Base-by-base conservation (phyloP, 2,888 invertebrate species). In the Linnaemya tessellans region DNA sequence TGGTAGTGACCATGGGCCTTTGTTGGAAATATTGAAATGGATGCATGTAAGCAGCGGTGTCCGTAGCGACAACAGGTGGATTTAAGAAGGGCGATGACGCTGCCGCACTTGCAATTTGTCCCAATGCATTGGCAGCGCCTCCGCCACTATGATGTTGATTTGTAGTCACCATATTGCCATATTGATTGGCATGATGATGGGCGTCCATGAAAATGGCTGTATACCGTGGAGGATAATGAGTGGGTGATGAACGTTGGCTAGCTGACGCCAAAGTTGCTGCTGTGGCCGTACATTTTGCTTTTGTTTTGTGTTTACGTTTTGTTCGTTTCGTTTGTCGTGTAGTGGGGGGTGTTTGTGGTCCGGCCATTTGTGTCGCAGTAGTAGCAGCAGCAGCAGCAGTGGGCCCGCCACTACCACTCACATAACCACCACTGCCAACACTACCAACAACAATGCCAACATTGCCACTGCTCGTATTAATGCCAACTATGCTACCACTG, bases 161-260 rank as follows among this genome's bases (percentile, higher is more conserved):
- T 11, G 79, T 56, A 0, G 70, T 70, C 18, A 80, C 75, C 22
- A 85, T 82, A 62, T 71, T 83, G 64, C 79, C 80, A 80, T 49
- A 79, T 64, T 85, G 86, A 58, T 60, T 65, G 30, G 77, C 67
- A 78, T 84, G 81, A 56, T 73, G 73, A 25, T 86, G 85, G 9
- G 84, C 87, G 85, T 92, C 92, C 79, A 92, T 79, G 82, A 90
- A 92, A 77, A 92, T 92, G 75, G 92, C 89, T 7, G 92, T 90
- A 62, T 92, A 92, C 49, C 91, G 91, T 8, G 92, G 92, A 67
- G 91, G 92, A 87, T 90, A 91, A 84, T 87, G 88, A 74, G 89
- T 84, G 86, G 89, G 89, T 70, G 86, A 88, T 51, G 80, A 80
- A 85, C 86, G 84, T 67, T 87, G 86, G 46, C 84, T 65, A 10